A percentile compares a stretch with the other conserved stretches of the same genome.
Conservation (phyloP, 2,888 invertebrate genomes). For the Drosophila eohydei region DNA sequence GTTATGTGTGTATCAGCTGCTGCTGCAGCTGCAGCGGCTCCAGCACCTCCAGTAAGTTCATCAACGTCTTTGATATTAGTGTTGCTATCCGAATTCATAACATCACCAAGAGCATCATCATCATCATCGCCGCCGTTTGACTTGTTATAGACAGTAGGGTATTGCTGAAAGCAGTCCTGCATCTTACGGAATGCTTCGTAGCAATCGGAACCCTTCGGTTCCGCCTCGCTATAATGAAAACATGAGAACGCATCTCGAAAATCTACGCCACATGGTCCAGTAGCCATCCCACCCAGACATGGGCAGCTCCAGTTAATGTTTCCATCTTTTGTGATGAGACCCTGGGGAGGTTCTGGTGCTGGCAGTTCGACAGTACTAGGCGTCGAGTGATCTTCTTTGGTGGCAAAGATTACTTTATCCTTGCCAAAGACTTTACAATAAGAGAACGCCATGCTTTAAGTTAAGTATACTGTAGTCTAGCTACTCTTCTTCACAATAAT, state of each 20-base stretch:
- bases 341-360: slow-evolving; percentile 90
- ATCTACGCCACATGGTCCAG: slow-evolving; percentile 96
- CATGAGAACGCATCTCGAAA: slow-evolving; percentile 98
- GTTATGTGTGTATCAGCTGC: slow-evolving; percentile 6
- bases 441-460: slow-evolving; percentile 66
- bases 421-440: slow-evolving; percentile 87
- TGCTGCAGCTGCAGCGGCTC: slow-evolving; percentile 29
- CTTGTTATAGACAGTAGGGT: slow-evolving; percentile 93
- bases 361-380: slow-evolving; percentile 90
- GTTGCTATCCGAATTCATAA: slow-evolving; percentile 67
- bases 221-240: slow-evolving; percentile 95
- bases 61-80: slow-evolving; percentile 54
- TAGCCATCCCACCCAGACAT: slow-evolving; percentile 98
- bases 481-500: slow-evolving; percentile 18
- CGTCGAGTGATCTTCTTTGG: slow-evolving; percentile 90
- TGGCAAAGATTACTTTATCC: slow-evolving; percentile 93
- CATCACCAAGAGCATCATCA: slow-evolving; percentile 81
- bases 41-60: slow-evolving; percentile 51
- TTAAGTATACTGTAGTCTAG: neutral
- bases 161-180: slow-evolving; percentile 95
- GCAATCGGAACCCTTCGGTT: slow-evolving; percentile 97
- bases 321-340: slow-evolving; percentile 93
- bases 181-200: slow-evolving; percentile 95
- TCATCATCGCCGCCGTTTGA: slow-evolving; percentile 88
- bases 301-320: slow-evolving; percentile 99